Evolutionary conservation across 2,888 invertebrate species (phyloP).

Genomic region (Lepidonotus clava): DNA sequence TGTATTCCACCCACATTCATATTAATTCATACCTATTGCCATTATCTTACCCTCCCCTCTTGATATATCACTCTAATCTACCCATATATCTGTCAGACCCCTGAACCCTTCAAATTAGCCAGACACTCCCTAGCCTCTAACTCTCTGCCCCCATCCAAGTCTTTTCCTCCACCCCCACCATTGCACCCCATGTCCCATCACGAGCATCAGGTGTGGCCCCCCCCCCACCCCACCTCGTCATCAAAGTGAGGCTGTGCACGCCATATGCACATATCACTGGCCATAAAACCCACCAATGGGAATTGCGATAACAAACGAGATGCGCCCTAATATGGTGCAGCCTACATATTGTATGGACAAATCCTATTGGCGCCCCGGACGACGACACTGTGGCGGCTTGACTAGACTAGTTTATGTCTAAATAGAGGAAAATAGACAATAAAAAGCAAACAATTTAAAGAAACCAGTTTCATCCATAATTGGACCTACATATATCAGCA

Average conservation of each 20-base stretch:
- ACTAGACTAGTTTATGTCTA: not conserved
- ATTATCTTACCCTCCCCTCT: no score
- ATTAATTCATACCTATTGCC: no score
- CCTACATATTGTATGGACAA: slow-evolving; percentile 25
- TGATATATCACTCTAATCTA: no score
- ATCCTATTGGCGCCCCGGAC: slow-evolving; percentile 25
- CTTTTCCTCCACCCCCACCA: not conserved
- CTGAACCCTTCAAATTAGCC: no score
- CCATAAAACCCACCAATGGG: slow-evolving; percentile 51
- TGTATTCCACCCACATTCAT: no score
- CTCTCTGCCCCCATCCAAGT: not conserved
- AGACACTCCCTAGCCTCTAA: not conserved
- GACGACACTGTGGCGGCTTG: not conserved
- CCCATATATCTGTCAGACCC: no score
- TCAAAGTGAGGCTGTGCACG: slow-evolving; percentile 13
- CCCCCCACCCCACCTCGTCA: not conserved
- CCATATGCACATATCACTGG: slow-evolving; percentile 47
- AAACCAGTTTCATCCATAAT: no score
- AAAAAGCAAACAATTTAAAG: not conserved
- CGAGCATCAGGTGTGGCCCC: not conserved
- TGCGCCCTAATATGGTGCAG: slow-evolving; percentile 37
- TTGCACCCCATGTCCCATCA: not conserved
- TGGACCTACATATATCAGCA: no score
- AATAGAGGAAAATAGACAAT: not conserved
- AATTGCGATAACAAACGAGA: slow-evolving; percentile 48